A percentile compares a stretch with the other conserved stretches of the same genome.
Conservation (phyloP, 2,888 invertebrate genomes). For the Tiliacea aurago region DNA sequence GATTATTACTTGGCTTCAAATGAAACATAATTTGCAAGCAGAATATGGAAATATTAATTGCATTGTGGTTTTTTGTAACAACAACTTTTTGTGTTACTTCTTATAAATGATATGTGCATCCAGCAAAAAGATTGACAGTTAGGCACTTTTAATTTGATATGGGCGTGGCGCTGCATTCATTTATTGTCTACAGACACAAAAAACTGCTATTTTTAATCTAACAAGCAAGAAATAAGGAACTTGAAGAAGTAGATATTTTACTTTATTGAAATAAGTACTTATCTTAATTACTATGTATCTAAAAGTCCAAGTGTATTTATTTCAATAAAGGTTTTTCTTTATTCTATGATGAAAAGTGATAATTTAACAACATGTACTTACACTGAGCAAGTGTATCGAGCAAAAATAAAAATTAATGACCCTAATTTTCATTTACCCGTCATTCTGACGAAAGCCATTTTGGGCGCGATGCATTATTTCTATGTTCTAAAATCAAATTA, state of each 20-base stretch:
- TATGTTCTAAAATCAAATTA: slow-evolving; percentile 86
- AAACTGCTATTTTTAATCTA: slow-evolving; percentile 12
- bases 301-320: neutral
- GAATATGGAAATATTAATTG: slow-evolving; percentile 53
- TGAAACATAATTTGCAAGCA: slow-evolving; percentile 44
- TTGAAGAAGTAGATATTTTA: slow-evolving; percentile 2
- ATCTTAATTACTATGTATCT: slow-evolving; percentile 16
- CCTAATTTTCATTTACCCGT: slow-evolving; percentile 59
- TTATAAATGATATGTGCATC: slow-evolving; percentile 40
- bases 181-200: slow-evolving; percentile 39
- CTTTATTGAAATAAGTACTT: neutral
- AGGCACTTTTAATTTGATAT: slow-evolving; percentile 45
- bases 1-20: slow-evolving; percentile 37
- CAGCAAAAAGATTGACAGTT: slow-evolving; percentile 58
- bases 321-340: neutral
- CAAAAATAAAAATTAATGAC: slow-evolving; percentile 48
- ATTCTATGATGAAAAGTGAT: neutral
- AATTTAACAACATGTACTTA: neutral
- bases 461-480: slow-evolving; percentile 78
- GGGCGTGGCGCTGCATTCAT: slow-evolving; percentile 47
- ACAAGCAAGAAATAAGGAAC: slow-evolving; percentile 7
- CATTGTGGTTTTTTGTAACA: slow-evolving; percentile 45
- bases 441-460: slow-evolving; percentile 64
- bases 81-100: slow-evolving; percentile 43
- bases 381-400: neutral